These are phyloP conservation scores for Dunckerocampus dactyliophorus DNA, from an alignment of 2,113 vertebrate genomes.

Conservation along the genomic window DNA sequence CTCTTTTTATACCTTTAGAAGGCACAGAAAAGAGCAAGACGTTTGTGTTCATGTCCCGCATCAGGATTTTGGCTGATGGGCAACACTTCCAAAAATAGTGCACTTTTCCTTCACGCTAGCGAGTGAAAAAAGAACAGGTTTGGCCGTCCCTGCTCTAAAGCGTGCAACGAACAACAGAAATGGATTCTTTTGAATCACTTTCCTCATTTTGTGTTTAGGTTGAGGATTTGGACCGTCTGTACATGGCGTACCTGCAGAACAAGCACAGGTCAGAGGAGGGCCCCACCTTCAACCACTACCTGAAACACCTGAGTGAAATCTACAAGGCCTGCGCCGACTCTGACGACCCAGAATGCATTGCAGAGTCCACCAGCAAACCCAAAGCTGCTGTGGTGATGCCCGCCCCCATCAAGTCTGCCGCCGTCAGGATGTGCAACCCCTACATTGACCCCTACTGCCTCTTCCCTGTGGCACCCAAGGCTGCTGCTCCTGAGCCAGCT, in stretches of 20 bases:
- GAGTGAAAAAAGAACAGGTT: too few relatives aligned
- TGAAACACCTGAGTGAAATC: conserved; percentile 71
- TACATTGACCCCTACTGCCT: conserved; percentile 73
- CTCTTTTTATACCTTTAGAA: too few relatives aligned
- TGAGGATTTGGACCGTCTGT: conserved; percentile 73
- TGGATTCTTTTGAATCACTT: neutral
- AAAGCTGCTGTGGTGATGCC: conserved; percentile 70
- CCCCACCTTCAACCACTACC: conserved; percentile 69
- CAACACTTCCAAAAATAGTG: too few relatives aligned
- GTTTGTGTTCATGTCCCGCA: too few relatives aligned
- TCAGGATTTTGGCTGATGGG: too few relatives aligned
- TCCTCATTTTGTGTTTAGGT: conserved; percentile 43
- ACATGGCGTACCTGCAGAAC: conserved; percentile 72
- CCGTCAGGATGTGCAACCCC: conserved; percentile 68
- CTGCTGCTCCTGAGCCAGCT: conserved; percentile 28
- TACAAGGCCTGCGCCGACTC: conserved; percentile 74
- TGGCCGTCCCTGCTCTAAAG: too few relatives aligned
- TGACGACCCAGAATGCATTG: conserved; percentile 74
- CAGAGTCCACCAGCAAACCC: conserved; percentile 74
- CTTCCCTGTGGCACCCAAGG: conserved; percentile 40
- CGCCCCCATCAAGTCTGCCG: conserved; percentile 53
- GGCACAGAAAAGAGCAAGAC: too few relatives aligned
- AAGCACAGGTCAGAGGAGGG: conserved; percentile 71
- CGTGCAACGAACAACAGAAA: too few relatives aligned
- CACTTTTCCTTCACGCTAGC: too few relatives aligned